Conservation (phyloP, 1,140 invertebrate species). For the Nasonia vitripennis region DNA sequence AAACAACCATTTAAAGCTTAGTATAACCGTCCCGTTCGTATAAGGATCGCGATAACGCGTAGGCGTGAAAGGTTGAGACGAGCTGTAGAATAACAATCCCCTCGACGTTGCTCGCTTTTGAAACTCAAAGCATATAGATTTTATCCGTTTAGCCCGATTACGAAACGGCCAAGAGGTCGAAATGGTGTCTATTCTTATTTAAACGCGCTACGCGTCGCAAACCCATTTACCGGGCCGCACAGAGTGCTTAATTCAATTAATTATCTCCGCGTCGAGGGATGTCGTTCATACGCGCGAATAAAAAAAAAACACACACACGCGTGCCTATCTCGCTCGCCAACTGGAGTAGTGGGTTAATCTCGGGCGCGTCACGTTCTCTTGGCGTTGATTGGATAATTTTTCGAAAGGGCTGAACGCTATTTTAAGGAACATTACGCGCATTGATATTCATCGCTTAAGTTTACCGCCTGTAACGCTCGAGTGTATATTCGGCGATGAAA, state of each 20-base stretch:
- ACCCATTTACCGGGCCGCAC: not conserved
- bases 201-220: not conserved
- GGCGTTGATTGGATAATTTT: no score
- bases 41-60: no score
- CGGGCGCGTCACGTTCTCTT: not conserved
- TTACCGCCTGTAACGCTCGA: no score
- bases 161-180: slow-evolving; percentile 28
- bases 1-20: no score
- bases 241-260: not conserved
- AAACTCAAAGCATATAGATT: no score
- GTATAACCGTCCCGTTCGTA: no score
- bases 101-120: no score
- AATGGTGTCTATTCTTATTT: not conserved
- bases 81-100: no score
- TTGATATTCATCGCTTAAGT: no score
- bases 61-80: no score
- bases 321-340: slow-evolving; percentile 3
- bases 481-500: no score
- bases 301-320: not conserved
- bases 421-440: no score
- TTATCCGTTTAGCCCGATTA: slow-evolving; percentile 21
- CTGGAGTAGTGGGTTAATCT: slow-evolving; percentile 45
- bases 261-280: slow-evolving; percentile 1
- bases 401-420: not conserved
- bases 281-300: not conserved